Evolutionary conservation across 2,113 vertebrate species (phyloP).

Genomic region (Muntiacus muntjak): DNA sequence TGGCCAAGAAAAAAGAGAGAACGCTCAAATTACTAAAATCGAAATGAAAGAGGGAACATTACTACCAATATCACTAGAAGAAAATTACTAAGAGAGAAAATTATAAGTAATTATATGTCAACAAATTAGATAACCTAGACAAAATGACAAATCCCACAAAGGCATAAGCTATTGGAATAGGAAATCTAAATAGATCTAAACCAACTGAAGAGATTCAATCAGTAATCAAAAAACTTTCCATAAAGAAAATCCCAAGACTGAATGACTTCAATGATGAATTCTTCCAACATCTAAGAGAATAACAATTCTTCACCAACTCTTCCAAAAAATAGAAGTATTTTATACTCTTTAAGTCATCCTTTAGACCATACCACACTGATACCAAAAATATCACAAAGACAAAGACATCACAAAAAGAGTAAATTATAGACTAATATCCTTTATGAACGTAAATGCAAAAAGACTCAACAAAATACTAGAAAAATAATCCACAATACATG

Average conservation of each 20-base stretch:
- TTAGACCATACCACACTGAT: not conserved
- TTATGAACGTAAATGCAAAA: not conserved
- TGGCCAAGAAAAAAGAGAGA: not conserved
- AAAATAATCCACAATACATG: not conserved
- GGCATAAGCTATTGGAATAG: not conserved
- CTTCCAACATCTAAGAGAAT: not conserved
- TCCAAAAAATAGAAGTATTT: not conserved
- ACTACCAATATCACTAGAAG: not conserved
- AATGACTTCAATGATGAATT: not conserved
- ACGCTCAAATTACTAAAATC: not conserved
- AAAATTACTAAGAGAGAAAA: not conserved
- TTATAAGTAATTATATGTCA: not conserved
- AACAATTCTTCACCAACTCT: not conserved
- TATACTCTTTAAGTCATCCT: not conserved
- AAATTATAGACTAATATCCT: not conserved
- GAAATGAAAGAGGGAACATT: not conserved
- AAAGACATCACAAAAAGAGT: not conserved
- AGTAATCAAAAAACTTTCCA: not conserved
- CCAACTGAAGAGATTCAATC: not conserved
- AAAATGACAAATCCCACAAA: not conserved
- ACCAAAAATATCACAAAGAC: not conserved
- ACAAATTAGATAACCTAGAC: not conserved
- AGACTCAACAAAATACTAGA: not conserved
- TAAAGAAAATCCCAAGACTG: not conserved
- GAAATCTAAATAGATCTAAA: not conserved